phyloP scores from a whole-genome alignment of 2,888 invertebrate genomes.

The Stenurella melanura region DNA sequence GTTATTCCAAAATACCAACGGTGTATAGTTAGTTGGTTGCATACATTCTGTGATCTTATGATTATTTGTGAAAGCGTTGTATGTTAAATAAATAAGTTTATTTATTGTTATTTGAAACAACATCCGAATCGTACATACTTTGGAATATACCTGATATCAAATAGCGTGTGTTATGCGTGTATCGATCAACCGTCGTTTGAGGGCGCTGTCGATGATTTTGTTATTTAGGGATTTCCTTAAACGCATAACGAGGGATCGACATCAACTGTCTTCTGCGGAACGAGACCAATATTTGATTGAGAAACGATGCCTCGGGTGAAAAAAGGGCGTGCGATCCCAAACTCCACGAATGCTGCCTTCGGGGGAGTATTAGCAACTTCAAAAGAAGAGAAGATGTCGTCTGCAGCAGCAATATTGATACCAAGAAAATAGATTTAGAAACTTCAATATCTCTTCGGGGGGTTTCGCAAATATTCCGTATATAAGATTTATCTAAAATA shows the following conservation, averaged over 20 bases:
- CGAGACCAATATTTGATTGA: conserved; percentile 57
- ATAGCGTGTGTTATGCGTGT: background rate
- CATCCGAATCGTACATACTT: background rate
- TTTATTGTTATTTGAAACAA: background rate
- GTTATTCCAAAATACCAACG: no score
- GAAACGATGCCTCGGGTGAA: conserved; percentile 49
- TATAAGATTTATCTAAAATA: conserved; percentile 22
- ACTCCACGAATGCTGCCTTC: conserved; percentile 46
- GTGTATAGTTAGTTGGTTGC: no score
- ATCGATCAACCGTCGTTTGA: conserved; percentile 12
- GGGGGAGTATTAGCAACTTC: conserved; percentile 44
- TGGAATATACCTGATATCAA: background rate
- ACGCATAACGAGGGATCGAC: conserved; percentile 44
- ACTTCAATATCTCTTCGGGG: conserved; percentile 44
- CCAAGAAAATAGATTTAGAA: conserved; percentile 52
- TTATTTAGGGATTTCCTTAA: conserved; percentile 31
- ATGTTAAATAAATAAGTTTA: no score
- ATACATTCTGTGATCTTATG: no score
- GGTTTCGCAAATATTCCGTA: conserved; percentile 24
- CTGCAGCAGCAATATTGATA: conserved; percentile 52
- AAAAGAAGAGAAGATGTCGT: conserved; percentile 49
- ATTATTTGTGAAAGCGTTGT: no score
- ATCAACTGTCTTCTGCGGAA: conserved; percentile 50
- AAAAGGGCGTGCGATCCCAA: conserved; percentile 46
- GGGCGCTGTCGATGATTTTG: conserved; percentile 18